Conservation (phyloP, 2,888 invertebrate species). For the Sinhomidia bicolor region DNA sequence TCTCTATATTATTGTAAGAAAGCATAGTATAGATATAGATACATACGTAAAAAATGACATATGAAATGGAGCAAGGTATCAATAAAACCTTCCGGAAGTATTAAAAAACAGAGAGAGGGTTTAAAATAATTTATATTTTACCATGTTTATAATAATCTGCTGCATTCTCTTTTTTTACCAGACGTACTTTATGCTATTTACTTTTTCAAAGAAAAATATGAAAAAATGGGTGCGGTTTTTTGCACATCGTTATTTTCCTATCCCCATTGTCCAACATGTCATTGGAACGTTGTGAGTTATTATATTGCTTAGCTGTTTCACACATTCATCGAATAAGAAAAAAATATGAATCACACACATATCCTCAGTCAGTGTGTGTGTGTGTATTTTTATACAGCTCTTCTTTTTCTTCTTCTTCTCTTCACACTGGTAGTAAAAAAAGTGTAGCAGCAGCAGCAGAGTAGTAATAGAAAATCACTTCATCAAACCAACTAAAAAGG, state of each 20-base stretch:
- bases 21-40: background rate
- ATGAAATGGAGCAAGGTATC: conserved; percentile 27
- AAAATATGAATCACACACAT: background rate
- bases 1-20: too few species aligned
- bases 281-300: conserved; percentile 23
- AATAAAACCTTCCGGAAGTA: conserved; percentile 53
- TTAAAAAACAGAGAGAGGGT: conserved; percentile 34
- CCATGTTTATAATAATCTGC: conserved; percentile 11
- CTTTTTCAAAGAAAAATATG: conserved; percentile 69
- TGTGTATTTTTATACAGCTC: background rate
- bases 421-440: conserved; percentile 16
- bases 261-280: conserved; percentile 60
- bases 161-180: conserved; percentile 50
- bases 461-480: conserved; percentile 44
- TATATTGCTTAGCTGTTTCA: conserved; percentile 13
- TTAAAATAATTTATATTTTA: conserved; percentile 33
- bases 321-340: background rate
- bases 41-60: background rate
- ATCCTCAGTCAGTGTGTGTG: background rate
- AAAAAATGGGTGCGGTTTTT: conserved; percentile 68
- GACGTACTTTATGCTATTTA: conserved; percentile 65
- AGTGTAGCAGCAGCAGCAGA: too few species aligned
- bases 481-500: conserved; percentile 47
- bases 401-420: too few species aligned
- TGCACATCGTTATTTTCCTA: conserved; percentile 51